Percentiles rank a stretch among this genome's conserved stretches.
These are phyloP conservation scores for Ctena decussata DNA, from an alignment of 2,888 invertebrate species.

Conservation along the genomic window DNA sequence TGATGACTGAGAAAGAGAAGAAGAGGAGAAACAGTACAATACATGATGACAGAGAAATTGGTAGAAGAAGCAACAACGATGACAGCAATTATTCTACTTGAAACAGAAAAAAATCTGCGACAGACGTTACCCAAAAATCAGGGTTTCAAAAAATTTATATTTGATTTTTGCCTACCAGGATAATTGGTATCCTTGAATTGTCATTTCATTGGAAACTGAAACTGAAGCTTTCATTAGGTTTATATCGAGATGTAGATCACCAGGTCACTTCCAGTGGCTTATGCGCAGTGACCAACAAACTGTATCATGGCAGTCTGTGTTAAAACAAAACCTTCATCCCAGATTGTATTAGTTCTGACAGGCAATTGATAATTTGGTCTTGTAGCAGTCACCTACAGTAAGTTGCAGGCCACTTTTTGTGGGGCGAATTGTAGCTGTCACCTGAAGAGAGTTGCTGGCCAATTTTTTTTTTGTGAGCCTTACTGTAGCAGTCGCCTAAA, in stretches of 20 bases:
- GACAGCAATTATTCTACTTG: not conserved
- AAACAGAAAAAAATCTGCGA: no score
- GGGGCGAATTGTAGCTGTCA: no score
- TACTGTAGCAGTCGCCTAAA: no score
- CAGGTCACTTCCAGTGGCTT: constrained; percentile 26
- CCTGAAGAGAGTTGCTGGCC: no score
- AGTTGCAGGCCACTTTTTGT: no score
- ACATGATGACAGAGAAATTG: not conserved
- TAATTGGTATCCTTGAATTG: constrained; percentile 31
- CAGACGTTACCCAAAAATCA: not conserved
- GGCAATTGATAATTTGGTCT: constrained; percentile 22
- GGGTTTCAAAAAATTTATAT: constrained; percentile 6
- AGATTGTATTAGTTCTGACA: constrained; percentile 10
- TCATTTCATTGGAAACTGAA: no score
- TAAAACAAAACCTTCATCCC: no score
- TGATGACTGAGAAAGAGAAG: not conserved
- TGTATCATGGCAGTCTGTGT: no score
- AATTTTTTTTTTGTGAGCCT: no score
- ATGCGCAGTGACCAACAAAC: constrained; percentile 20
- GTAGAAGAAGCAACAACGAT: not conserved
- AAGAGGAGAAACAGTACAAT: not conserved
- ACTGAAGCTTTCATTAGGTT: no score
- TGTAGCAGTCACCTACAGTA: no score
- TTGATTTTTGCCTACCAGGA: constrained; percentile 32
- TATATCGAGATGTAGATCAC: not conserved